Evolutionary conservation across 2,888 invertebrate genomes (phyloP).

Genomic region (Vanessa cardui): DNA sequence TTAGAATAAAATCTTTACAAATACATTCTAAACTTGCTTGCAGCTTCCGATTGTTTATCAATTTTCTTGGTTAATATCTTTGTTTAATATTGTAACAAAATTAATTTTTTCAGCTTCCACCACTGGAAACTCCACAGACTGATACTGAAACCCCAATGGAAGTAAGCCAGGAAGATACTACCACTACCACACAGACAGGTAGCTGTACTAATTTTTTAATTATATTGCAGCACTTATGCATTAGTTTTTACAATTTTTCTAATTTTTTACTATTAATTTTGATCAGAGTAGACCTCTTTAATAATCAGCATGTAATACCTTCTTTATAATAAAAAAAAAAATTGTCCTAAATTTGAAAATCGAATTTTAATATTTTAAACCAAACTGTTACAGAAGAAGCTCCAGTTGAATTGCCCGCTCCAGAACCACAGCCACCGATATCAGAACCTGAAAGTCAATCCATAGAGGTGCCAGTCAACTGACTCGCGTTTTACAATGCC

Average conservation of each 20-base stretch:
- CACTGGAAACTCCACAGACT: conserved; percentile 32
- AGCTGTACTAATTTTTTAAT: not conserved
- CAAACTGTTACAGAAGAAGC: conserved; percentile 30
- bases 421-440: conserved; percentile 26
- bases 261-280: too few species aligned
- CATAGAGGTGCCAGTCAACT: conserved; percentile 60
- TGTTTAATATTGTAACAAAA: too few species aligned
- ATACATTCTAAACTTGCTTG: not conserved
- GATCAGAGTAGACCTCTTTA: too few species aligned
- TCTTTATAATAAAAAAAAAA: too few species aligned
- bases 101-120: conserved; percentile 37
- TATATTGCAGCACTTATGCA: not conserved
- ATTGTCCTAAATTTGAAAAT: not conserved
- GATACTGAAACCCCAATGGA: conserved; percentile 42
- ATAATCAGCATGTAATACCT: too few species aligned
- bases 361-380: not conserved
- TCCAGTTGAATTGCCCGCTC: conserved; percentile 16
- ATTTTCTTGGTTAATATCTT: too few species aligned
- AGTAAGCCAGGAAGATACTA: conserved; percentile 31
- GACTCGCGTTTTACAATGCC: conserved; percentile 46
- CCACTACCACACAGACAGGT: conserved; percentile 21
- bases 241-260: too few species aligned
- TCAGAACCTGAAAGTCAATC: conserved; percentile 46
- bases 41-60: not conserved
- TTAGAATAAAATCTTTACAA: too few species aligned